Conservation (phyloP, 1,140 invertebrate species). For the Lepidurus arcticus region DNA sequence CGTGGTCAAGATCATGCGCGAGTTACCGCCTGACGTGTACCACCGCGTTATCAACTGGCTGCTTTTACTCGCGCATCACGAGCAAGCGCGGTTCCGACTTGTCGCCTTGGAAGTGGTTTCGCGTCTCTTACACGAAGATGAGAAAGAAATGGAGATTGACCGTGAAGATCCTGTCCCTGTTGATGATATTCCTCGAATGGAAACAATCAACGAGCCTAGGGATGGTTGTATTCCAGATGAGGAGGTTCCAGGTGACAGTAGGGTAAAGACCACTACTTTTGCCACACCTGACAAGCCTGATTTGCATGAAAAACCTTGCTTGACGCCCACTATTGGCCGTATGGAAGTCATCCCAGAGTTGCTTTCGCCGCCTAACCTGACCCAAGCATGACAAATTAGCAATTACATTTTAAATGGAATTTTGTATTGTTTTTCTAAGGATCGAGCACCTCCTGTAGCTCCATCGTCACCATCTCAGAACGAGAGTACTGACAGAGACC, state of each 20-base stretch:
- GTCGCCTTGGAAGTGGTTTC: constrained; percentile 55
- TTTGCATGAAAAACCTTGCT: too few relatives aligned
- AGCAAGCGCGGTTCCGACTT: constrained; percentile 49
- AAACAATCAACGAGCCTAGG: background rate
- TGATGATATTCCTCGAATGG: too few relatives aligned
- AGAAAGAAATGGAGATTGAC: constrained; percentile 36
- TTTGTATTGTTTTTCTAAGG: too few relatives aligned
- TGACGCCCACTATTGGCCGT: too few relatives aligned
- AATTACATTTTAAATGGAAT: too few relatives aligned
- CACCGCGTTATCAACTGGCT: constrained; percentile 49
- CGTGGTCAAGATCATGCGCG: constrained; percentile 48
- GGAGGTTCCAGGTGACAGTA: background rate
- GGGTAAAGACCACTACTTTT: too few relatives aligned
- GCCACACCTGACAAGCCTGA: too few relatives aligned
- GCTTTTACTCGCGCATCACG: constrained; percentile 48
- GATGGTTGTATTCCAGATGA: background rate
- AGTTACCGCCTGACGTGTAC: constrained; percentile 44
- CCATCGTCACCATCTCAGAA: too few relatives aligned
- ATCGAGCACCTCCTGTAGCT: too few relatives aligned
- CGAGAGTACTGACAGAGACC: background rate
- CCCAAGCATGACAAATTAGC: too few relatives aligned
- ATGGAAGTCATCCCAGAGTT: too few relatives aligned
- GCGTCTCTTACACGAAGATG: constrained; percentile 46
- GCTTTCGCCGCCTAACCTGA: too few relatives aligned
- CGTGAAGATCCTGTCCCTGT: background rate